Base-by-base conservation (phyloP, 2,113 vertebrate genomes). In the Paracanthobrama guichenoti region DNA sequence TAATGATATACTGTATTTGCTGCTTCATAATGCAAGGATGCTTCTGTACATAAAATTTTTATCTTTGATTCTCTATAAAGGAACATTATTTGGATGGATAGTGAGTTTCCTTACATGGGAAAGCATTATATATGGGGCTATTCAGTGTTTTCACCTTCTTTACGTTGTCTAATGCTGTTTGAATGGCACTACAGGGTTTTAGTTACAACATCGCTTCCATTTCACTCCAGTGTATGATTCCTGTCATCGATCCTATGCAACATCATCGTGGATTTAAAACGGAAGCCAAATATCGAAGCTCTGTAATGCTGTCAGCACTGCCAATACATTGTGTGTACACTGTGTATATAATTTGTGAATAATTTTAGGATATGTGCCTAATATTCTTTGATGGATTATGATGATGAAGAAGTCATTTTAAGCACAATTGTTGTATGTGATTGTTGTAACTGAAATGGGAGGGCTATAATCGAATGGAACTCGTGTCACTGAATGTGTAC, bases 191-290 rank as follows among this genome's bases (percentile, higher is more conserved):
- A 28, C 66, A 53, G 53, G 62, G 26, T 69, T 76, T 71, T 84
- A 75, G 35, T 74, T 79, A 31, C 82, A 69, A 80, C 76, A 12
- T 26, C 3, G 77, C 87, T 76, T 89, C 81, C 78, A 60, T 82
- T 72, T 57, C 76, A 73, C 44, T 88, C 90, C 86, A 90, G 82
- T 83, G 88, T 91, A 83, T n/a, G 64, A 73, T 71, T 85, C 82
- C 84, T 85, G 66, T 89, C 92, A 89, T 92, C 89, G 86, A 95
- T 95, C 94, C 97, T 98, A 98, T 98, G 97, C 97, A 98, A 98
- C 93, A 91, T 91, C 89, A 78, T 87, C 88, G 91, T 91, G 90
- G 93, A 91, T 95, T 94, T 90, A 67, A 89, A 89, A 92, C 88
- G 92, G 92, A 94, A 95, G 91, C 94, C 92, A 92, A 94, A 94